phyloP scores from a whole-genome alignment of 2,797 vertebrate species.

The Chelonia mydas region DNA sequence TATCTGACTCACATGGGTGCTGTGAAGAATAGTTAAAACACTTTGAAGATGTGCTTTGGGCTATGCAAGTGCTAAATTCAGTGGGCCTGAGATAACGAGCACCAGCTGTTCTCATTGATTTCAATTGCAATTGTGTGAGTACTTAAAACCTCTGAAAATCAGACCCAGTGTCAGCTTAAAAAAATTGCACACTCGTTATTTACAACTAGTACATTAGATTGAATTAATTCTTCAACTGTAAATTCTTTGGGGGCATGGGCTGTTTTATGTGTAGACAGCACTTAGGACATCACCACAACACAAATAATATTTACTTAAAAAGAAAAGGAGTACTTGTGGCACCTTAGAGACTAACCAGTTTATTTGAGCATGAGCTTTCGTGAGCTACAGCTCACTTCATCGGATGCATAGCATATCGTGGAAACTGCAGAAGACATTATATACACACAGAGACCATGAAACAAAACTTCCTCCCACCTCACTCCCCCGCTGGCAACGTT shows the following conservation, averaged over 20 bases:
- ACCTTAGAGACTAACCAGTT: too few relatives aligned
- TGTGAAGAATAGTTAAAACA: neutral
- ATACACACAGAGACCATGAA: too few relatives aligned
- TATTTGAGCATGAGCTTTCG: too few relatives aligned
- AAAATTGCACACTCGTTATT: neutral
- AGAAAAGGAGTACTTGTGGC: too few relatives aligned
- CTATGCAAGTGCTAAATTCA: neutral
- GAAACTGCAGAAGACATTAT: too few relatives aligned
- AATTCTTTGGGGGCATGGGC: neutral
- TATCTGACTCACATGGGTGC: neutral
- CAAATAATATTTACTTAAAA: neutral
- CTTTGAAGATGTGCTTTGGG: neutral
- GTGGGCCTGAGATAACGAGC: neutral
- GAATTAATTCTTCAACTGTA: neutral
- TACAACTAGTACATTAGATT: neutral
- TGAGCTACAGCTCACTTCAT: too few relatives aligned
- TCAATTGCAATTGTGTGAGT: neutral
- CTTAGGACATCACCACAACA: neutral
- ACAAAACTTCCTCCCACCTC: too few relatives aligned
- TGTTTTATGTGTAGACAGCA: neutral
- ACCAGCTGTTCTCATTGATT: neutral
- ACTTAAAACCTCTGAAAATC: neutral
- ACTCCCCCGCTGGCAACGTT: too few relatives aligned
- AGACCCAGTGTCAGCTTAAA: rapidly evolving
- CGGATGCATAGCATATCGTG: too few relatives aligned